Conservation (phyloP, 1,140 invertebrate species). For the Hycleus phaleratus region DNA sequence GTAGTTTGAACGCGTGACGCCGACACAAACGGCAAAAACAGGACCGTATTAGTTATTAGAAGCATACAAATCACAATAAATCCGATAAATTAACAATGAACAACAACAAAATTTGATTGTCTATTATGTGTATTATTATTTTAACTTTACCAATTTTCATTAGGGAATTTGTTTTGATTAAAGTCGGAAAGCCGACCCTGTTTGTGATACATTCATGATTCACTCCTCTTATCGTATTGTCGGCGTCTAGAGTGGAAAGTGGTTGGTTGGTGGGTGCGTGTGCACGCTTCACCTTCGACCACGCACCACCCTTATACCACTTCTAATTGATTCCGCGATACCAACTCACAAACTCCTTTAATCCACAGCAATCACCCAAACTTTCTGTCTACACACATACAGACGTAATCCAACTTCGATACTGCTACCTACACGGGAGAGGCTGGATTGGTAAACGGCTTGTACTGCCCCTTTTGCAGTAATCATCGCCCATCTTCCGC, state of each 20-base stretch:
- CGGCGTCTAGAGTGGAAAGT: constrained; percentile 2
- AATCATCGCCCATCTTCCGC: too few relatives aligned
- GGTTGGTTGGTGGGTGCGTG: constrained; percentile 9
- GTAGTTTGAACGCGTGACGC: constrained; percentile 31
- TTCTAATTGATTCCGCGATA: constrained; percentile 21
- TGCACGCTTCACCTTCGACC: constrained; percentile 7
- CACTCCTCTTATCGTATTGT: constrained; percentile 9
- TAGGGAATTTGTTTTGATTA: constrained; percentile 2
- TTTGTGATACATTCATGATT: constrained; percentile 18
- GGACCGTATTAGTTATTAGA: too few relatives aligned
- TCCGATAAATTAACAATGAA: too few relatives aligned
- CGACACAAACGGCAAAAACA: constrained; percentile 4
- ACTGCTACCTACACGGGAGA: too few relatives aligned
- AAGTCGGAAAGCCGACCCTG: constrained; percentile 7
- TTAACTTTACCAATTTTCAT: too few relatives aligned
- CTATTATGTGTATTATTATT: too few relatives aligned
- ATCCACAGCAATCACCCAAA: constrained; percentile 17
- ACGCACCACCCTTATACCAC: not conserved
- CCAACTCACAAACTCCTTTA: constrained; percentile 12
- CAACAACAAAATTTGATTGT: not conserved
- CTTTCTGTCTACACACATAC: not conserved
- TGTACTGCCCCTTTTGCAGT: too few relatives aligned
- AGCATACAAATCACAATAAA: too few relatives aligned
- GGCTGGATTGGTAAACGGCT: too few relatives aligned
- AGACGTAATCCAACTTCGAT: constrained; percentile 1